phyloP scores from a whole-genome alignment of 2,888 invertebrate species.

The Leptarthrus brevirostris region DNA sequence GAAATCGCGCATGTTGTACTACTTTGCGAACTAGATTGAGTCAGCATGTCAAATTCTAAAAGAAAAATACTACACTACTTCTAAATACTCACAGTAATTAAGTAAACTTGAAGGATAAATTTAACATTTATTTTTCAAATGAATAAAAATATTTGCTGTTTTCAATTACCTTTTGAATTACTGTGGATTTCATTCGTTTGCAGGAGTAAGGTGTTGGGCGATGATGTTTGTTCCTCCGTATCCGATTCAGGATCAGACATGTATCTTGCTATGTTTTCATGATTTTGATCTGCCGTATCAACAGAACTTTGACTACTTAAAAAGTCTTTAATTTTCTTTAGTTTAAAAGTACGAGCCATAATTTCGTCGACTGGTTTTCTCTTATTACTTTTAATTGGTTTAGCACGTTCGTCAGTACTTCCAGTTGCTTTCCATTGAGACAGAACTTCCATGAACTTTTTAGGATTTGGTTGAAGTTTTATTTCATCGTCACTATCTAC shows the following conservation, averaged over 20 bases:
- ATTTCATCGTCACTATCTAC: conserved; percentile 62
- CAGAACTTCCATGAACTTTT: conserved; percentile 61
- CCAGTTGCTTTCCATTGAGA: conserved; percentile 66
- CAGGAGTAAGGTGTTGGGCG: neutral
- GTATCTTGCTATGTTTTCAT: conserved; percentile 49
- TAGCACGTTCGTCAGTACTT: conserved; percentile 58
- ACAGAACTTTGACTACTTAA: conserved; percentile 59
- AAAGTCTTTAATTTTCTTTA: conserved; percentile 63
- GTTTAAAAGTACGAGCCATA: conserved; percentile 59
- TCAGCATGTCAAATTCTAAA: conserved; percentile 59
- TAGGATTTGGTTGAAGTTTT: conserved; percentile 67
- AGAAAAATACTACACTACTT: no score
- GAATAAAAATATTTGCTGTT: no score
- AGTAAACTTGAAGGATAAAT: no score
- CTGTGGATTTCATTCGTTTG: conserved; percentile 36
- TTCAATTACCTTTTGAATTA: conserved; percentile 52
- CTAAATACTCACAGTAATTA: no score
- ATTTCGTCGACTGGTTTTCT: conserved; percentile 61
- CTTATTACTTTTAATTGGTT: conserved; percentile 56
- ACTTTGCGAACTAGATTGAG: neutral
- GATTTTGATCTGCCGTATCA: conserved; percentile 42
- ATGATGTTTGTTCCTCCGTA: conserved; percentile 51
- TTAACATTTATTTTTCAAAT: no score
- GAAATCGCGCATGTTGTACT: neutral
- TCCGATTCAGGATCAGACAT: conserved; percentile 57